Evolutionary conservation across 2,797 vertebrate species (phyloP), one percentile per base, ranked within the genome.

Genomic region (Ptychadena robeensis): DNA sequence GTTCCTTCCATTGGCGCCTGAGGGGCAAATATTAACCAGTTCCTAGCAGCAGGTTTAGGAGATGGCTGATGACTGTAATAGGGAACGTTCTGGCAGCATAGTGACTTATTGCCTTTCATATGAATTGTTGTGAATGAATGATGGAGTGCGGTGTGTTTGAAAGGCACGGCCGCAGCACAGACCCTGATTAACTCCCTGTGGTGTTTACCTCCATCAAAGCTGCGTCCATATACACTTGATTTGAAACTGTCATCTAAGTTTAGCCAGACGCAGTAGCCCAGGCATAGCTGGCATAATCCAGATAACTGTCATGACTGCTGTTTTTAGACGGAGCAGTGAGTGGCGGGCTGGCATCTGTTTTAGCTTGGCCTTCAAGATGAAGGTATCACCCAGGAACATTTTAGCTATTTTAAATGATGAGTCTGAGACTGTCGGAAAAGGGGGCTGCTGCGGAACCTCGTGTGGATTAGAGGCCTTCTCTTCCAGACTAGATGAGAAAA

Each of bases 301-400:
- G 94, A 96, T 97, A 91, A 93, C 95, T 93, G 90, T 94, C 92
- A 87, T 94, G 88, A 94, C 95, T 96, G 95, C 97, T 97, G 96
- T 96, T 96, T 98, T 96, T 96, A 95, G 95, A 94, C 94, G 87
- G 90, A 91, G 93, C 91, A 90, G 88, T 86, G 87, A 91, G 92
- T 92, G 93, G 92, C 90, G 91, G 92, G 74, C 91, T 93, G 91
- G 92, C 93, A 94, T 94, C 92, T 94, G 94, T 92, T 91, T 92
- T 86, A 89, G 88, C 91, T 93, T 90, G 89, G 38, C 89, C 91
- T 93, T 92, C 86, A 89, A 86, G 87, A 88, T 92, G 90, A 91
- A 93, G 88, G 91, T 93, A 89, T 89, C 87, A 87, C 83, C 87
- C 86, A 86, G 86, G 86, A 71, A 61, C 83, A 35, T 83, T 86